Base-by-base conservation (phyloP, 2,797 vertebrate genomes). In the Gambelia wislizenii region DNA sequence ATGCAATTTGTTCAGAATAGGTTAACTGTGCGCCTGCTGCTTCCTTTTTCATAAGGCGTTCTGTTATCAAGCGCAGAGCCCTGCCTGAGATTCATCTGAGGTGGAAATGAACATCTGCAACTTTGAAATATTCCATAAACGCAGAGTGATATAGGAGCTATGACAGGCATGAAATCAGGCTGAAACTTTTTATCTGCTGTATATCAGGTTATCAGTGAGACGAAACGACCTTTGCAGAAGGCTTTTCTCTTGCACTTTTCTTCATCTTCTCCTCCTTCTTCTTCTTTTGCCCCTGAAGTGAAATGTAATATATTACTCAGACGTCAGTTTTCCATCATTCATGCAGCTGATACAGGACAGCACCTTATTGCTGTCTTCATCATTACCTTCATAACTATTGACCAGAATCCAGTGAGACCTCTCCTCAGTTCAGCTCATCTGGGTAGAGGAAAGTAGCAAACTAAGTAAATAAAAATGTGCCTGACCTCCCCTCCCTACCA, bases 101-200 rank as follows among this genome's bases (percentile, higher is more conserved):
- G 84, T 83, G 89, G 92, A 95, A 95, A 94, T 75, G 72, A 93
- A 93, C 2, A 78, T 84, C 88, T 70, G 1, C 33, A 87, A 89
- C 91, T 93, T 93, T 92, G 86, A 95, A 96, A 93, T 94, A 93
- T 89, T 95, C 87, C 69, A 89, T 91, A 95, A 95, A 94, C 85
- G 72, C 30, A 93, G 89, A 89, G 88, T 89, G 93, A 94, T 90
- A 89, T 67, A 89, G 76, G 81, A 72, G 4, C 52, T 92, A 80
- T 91, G 91, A 93, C 92, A 93, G 85, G 89, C 92, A 92, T 91
- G 91, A 94, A 96, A 96, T 94, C 94, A 94, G 88, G 67, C 76
- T 87, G 91, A 91, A 94, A 91, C 42, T 92, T 95, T 93, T 94
- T 90, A 89, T 94, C 92, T 93, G 72, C 74, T 94, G 33, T 88